phyloP scores from a whole-genome alignment of 1,140 invertebrate genomes.

The Drosophila truncata region DNA sequence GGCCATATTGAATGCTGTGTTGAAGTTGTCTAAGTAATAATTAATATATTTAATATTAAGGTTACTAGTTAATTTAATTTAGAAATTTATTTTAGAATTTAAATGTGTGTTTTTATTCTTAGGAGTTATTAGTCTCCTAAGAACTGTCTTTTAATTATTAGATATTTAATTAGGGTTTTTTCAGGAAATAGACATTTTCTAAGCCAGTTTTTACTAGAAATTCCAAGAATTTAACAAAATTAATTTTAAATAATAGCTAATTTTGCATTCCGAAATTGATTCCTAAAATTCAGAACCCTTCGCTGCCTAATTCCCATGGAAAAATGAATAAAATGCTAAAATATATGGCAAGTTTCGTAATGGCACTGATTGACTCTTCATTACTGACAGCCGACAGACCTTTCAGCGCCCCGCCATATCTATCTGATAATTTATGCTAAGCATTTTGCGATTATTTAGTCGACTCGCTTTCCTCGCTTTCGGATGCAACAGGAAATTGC shows the following conservation, averaged over 20 bases:
- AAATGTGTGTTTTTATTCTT: too few species aligned
- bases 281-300: not conserved
- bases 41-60: not conserved
- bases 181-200: not conserved
- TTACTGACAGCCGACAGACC: conserved; percentile 31
- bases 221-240: not conserved
- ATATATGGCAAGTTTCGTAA: too few species aligned
- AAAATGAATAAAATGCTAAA: not conserved
- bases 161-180: too few species aligned
- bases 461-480: conserved; percentile 2
- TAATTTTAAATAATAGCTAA: not conserved
- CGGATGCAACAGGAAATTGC: conserved; percentile 71
- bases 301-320: not conserved
- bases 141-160: too few species aligned
- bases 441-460: conserved; percentile 46
- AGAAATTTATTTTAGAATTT: too few species aligned
- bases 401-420: conserved; percentile 48
- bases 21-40: not conserved
- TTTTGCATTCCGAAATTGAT: not conserved
- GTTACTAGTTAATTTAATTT: too few species aligned
- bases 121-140: too few species aligned
- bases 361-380: conserved; percentile 2
- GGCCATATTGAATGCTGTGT: not conserved
- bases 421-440: conserved; percentile 70
- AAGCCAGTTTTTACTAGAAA: not conserved